Percentiles rank a stretch among this genome's conserved stretches.
Evolutionary conservation across 2,888 invertebrate genomes (phyloP).

Genomic region (Hirtodrosophila alboralis): DNA sequence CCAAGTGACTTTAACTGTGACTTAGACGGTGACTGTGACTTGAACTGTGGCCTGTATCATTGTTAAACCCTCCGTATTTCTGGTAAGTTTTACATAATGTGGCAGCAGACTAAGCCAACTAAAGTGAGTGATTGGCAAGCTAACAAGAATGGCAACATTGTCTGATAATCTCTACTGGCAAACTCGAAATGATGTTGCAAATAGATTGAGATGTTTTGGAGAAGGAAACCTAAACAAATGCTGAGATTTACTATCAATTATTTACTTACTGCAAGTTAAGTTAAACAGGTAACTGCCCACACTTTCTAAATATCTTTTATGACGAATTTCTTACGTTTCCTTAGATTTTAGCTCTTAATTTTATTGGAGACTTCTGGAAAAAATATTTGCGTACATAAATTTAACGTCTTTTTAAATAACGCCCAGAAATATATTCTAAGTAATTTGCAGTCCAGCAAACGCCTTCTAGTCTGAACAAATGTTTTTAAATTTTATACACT

Average conservation of each 20-base stretch:
- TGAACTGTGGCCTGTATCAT: constrained; percentile 54
- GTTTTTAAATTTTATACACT: constrained; percentile 27
- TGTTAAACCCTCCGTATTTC: constrained; percentile 15
- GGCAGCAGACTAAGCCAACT: constrained; percentile 45
- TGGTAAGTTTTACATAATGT: constrained; percentile 66
- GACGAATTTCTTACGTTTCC: no score
- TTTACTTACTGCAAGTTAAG: constrained; percentile 15
- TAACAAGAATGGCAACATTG: constrained; percentile 39
- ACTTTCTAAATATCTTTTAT: no score
- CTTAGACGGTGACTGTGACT: constrained; percentile 30
- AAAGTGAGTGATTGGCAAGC: constrained; percentile 56
- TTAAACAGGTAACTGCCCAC: constrained; percentile 7
- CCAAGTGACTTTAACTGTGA: constrained; percentile 38
- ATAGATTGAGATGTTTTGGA: constrained; percentile 30
- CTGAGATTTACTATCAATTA: constrained; percentile 14
- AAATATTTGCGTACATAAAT: no score
- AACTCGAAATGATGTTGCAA: constrained; percentile 23
- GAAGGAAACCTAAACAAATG: neutral
- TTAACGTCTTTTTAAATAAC: constrained; percentile 52
- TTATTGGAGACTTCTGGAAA: no score
- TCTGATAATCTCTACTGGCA: constrained; percentile 31
- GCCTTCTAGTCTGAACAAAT: constrained; percentile 19
- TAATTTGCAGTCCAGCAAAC: constrained; percentile 57
- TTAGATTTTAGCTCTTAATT: no score
- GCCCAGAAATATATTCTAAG: constrained; percentile 69